Evolutionary conservation across 2,113 vertebrate genomes (phyloP), one percentile per base, ranked within the genome.

Genomic region (Phasianus colchicus): DNA sequence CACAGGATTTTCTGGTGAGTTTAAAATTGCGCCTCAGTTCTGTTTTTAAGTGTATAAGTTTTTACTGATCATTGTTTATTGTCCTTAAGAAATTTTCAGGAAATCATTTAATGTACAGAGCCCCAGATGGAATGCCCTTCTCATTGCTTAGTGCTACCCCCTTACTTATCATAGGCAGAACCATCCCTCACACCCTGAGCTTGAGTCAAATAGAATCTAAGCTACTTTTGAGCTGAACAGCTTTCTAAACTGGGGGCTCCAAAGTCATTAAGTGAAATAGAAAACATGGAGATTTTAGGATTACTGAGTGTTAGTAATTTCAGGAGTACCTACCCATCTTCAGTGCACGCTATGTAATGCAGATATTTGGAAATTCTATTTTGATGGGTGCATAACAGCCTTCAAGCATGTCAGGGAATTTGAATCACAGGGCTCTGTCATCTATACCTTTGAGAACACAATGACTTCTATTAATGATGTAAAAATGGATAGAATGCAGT

Each of bases 381-480:
- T 72, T 55, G 70, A 9, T 70, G 18, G 47, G 73, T 78, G 81
- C 75, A 83, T 60, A 72, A 88, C 61, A 15, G 40, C 77, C 93
- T 94, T 75, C 48, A 48, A 42, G 74, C 11, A 9, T 24, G 36
- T 81, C 83, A 69, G 58, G 15, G 83, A 20, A 86, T 94, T 91
- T 81, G 88, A 87, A 86, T 92, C 54, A 38, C 73, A 29, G 61
- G 60, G 63, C 76, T 76, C 70, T 94, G 88, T 83, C 79, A 93
- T 94, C 90, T 88, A 79, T 85, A 90, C 91, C 91, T 94, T 93
- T 91, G 86, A 86, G 54, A 94, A 42, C 11, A 92, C 80, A 90
- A 86, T 89, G 50, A 80, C 83, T 89, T 88, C 78, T 87, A 71
- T 93, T 93, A 72, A 74, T 84, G 73, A 48, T 58, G 70, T 69